These are phyloP conservation scores for Aphodius sticticus DNA, from an alignment of 2,888 invertebrate genomes.

Conservation along the genomic window DNA sequence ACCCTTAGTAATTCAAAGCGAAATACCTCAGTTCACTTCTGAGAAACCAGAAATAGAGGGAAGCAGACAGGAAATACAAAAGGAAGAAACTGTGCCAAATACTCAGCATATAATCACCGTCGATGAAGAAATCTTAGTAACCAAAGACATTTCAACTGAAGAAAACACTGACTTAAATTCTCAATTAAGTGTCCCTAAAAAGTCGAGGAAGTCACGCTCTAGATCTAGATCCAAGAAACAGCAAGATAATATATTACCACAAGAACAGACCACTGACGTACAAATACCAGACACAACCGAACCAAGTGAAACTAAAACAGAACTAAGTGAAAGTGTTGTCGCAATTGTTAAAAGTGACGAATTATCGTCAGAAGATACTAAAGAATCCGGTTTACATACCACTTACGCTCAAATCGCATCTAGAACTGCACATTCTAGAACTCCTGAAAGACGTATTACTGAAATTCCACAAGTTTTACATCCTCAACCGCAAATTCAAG, in stretches of 20 bases:
- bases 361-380: constrained; percentile 1
- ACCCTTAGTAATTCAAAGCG: not conserved
- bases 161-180: not conserved
- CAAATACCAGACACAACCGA: constrained; percentile 30
- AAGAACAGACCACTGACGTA: constrained; percentile 11
- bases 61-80: not conserved
- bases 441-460: not conserved
- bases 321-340: constrained; percentile 4
- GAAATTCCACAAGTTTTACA: constrained; percentile 10
- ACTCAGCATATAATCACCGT: constrained; percentile 26
- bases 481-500: not conserved
- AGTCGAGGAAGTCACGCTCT: constrained; percentile 64
- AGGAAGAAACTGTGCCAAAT: not conserved
- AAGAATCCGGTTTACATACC: constrained; percentile 31
- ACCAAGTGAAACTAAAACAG: not conserved
- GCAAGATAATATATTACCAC: constrained; percentile 38
- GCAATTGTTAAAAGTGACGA: constrained; percentile 19
- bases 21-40: constrained; percentile 13
- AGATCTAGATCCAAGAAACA: constrained; percentile 62
- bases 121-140: constrained; percentile 18
- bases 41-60: not conserved
- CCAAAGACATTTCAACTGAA: not conserved
- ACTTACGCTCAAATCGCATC: constrained; percentile 48
- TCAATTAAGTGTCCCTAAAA: constrained; percentile 49
- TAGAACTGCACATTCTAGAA: constrained; percentile 37